Evolutionary conservation across 2,797 vertebrate genomes (phyloP).

Genomic region (Zalophus californianus): DNA sequence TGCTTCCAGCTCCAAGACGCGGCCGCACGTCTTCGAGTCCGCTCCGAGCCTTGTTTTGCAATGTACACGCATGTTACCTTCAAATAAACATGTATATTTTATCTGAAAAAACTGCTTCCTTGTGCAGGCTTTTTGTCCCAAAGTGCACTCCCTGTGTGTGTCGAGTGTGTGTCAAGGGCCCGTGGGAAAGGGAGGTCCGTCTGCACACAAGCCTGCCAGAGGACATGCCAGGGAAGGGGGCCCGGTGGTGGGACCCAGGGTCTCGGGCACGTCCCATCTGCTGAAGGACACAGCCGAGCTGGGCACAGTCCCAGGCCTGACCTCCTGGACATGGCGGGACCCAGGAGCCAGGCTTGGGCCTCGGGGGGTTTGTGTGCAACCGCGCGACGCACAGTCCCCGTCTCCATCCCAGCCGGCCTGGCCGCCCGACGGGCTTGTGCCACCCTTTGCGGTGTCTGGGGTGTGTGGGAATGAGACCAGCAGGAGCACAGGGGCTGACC

Average conservation of each 20-base stretch:
- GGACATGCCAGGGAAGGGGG: rapidly evolving
- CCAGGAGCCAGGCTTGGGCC: not conserved
- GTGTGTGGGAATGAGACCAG: not conserved
- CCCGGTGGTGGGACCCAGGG: not conserved
- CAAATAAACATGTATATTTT: conserved; percentile 58
- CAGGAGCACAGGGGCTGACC: not conserved
- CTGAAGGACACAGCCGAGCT: rapidly evolving
- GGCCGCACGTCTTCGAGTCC: rapidly evolving
- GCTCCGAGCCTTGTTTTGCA: not conserved
- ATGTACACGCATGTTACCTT: not conserved
- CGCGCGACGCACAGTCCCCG: rapidly evolving
- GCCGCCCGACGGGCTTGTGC: rapidly evolving
- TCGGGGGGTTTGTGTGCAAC: rapidly evolving
- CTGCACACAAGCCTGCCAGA: not conserved
- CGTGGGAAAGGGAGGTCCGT: rapidly evolving
- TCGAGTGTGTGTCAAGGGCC: rapidly evolving
- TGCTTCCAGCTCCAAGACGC: not conserved
- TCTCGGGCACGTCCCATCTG: too few relatives aligned
- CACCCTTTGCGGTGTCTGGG: rapidly evolving
- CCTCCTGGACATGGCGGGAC: too few relatives aligned
- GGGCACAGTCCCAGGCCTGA: not conserved
- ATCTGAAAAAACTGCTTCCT: not conserved
- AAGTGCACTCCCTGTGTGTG: not conserved
- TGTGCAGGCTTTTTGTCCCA: not conserved
- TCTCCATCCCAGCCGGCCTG: rapidly evolving